Evolutionary conservation across 2,888 invertebrate genomes (phyloP), one percentile per base, ranked within the genome.

Genomic region (Epinotia bilunana): DNA sequence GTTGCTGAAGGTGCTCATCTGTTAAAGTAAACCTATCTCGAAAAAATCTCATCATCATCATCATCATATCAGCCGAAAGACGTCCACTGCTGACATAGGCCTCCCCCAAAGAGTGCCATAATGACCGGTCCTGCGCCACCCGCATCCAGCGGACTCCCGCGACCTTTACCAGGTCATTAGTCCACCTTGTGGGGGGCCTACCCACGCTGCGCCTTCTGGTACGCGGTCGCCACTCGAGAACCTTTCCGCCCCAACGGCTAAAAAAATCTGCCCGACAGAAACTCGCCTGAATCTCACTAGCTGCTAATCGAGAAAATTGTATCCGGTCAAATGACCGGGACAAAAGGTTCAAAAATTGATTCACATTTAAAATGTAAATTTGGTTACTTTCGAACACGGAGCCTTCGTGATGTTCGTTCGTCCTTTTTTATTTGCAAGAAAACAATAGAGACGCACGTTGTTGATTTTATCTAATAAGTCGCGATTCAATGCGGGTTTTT

Each of bases 301-400:
- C 46, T 58, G 16, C 13, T 43, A 20, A 68, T 68, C 69, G 69
- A 70, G 58, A 7, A 13, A 58, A 43, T 68, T 68, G 70, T 58
- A 60, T 69, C 70, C 74, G 74, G 75, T 72, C 75, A 67, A 67
- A 60, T 55, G 23, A 53, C n/a, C 65, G 43, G 61, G 49, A 64
- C 71, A 67, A 82, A 28, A 80, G 69, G 73, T 74, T 76, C 72
- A 74, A 80, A 84, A 87, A 88, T 88, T 87, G 84, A 87, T 86
- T 88, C 85, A 82, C 87, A 86, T 89, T 88, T 86, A 83, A 89
- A 88, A 91, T 90, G 87, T 84, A 90, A 91, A 91, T 90, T 87
- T 82, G 80, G 83, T 86, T 81, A 79, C 81, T 82, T 82, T 79
- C 75, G 72, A 74, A 78, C 81, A 75, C 81, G 80, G 62, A 70